Evolutionary conservation across 2,888 invertebrate genomes (phyloP).

Genomic region (Campopleginae sp.): DNA sequence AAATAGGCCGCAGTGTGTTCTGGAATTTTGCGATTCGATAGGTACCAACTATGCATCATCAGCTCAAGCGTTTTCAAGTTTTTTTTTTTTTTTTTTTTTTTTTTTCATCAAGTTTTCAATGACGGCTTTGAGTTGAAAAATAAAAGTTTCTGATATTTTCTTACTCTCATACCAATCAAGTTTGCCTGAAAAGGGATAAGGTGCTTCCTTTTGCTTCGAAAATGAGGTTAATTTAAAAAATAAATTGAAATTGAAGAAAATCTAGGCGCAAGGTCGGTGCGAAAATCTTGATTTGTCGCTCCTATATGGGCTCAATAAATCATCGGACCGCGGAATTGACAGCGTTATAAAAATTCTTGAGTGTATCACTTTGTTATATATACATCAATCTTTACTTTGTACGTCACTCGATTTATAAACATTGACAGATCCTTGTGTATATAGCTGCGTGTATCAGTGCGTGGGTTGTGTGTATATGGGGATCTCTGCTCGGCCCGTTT

Average conservation of each 20-base stretch:
- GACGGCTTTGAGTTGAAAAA: neutral
- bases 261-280: neutral
- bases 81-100: too few relatives aligned
- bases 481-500: constrained; percentile 34
- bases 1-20: neutral
- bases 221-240: too few relatives aligned
- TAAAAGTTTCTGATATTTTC: neutral
- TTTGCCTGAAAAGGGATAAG: too few relatives aligned
- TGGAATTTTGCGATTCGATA: neutral
- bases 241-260: neutral
- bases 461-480: neutral
- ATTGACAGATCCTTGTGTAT: neutral
- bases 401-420: neutral
- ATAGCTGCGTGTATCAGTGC: neutral
- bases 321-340: neutral
- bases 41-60: neutral
- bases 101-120: too few relatives aligned
- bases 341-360: neutral
- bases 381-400: neutral
- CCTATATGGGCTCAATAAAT: neutral
- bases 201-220: too few relatives aligned
- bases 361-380: neutral
- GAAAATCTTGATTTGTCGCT: neutral
- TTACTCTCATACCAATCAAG: too few relatives aligned
- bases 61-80: neutral